Evolutionary conservation across 2,797 vertebrate species (phyloP).

Genomic region (Heliangelus exortis): DNA sequence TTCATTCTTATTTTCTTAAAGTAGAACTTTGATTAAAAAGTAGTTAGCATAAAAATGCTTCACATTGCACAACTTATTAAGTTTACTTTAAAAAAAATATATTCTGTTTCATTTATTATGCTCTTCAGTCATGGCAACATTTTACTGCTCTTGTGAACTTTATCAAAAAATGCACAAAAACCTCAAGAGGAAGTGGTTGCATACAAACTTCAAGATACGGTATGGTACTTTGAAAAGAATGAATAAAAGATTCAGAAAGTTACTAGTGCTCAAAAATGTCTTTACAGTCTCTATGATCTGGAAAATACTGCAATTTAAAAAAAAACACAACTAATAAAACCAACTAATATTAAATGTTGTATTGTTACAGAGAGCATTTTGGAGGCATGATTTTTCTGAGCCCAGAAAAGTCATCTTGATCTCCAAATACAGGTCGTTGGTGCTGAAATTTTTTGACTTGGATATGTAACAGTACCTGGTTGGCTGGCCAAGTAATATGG

Average conservation of each 20-base stretch:
- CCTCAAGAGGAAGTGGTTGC: background rate
- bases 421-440: background rate
- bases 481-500: constrained; percentile 12
- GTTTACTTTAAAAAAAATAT: background rate
- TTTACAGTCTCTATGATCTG: background rate
- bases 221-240: background rate
- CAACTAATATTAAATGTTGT: no score
- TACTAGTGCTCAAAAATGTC: background rate
- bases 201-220: background rate
- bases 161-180: constrained; percentile 21
- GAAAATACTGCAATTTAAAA: background rate
- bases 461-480: background rate
- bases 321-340: no score
- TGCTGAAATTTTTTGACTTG: constrained; percentile 40
- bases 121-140: background rate
- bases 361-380: background rate
- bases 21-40: background rate
- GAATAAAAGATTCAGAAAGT: background rate
- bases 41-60: background rate
- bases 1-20: background rate
- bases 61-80: background rate
- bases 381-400: background rate
- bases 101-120: background rate
- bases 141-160: background rate
- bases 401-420: background rate